Evolutionary conservation across 1,140 invertebrate species (phyloP).

Genomic region (Sarcophaga peregrina): DNA sequence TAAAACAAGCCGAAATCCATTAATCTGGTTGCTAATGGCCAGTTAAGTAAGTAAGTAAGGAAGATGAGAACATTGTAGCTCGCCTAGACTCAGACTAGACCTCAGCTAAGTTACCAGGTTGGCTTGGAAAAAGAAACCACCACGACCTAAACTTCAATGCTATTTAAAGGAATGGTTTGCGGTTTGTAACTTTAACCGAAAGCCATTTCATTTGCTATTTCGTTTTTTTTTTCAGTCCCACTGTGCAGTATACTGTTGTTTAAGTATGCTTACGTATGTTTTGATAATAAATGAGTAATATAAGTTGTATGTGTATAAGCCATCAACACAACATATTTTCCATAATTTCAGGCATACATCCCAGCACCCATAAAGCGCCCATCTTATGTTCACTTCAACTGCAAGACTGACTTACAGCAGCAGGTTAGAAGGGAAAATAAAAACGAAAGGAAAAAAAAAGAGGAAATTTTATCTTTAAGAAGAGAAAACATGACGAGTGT

Average conservation of each 20-base stretch:
- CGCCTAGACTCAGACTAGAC: too few relatives aligned
- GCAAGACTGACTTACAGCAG: not conserved
- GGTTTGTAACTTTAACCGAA: too few relatives aligned
- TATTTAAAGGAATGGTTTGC: too few relatives aligned
- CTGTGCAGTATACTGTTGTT: not conserved
- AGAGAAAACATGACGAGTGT: not conserved
- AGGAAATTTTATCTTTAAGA: not conserved
- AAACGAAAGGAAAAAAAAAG: not conserved
- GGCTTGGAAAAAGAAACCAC: too few relatives aligned
- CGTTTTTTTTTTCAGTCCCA: too few relatives aligned
- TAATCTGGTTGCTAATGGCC: too few relatives aligned
- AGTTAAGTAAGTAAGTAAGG: too few relatives aligned
- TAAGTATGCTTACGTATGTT: not conserved
- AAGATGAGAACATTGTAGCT: too few relatives aligned
- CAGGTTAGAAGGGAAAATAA: not conserved
- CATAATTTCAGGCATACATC: conserved; percentile 1
- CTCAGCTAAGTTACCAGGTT: too few relatives aligned
- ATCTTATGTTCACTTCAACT: not conserved
- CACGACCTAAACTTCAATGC: too few relatives aligned
- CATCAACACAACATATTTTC: conserved; percentile 14
- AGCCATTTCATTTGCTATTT: too few relatives aligned
- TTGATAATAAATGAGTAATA: not conserved
- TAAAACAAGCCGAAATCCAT: too few relatives aligned
- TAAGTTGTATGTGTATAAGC: not conserved
- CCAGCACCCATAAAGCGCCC: not conserved